These are phyloP conservation scores for Hylaeus anthracinus DNA, from an alignment of 1,140 invertebrate species.

Conservation along the genomic window DNA sequence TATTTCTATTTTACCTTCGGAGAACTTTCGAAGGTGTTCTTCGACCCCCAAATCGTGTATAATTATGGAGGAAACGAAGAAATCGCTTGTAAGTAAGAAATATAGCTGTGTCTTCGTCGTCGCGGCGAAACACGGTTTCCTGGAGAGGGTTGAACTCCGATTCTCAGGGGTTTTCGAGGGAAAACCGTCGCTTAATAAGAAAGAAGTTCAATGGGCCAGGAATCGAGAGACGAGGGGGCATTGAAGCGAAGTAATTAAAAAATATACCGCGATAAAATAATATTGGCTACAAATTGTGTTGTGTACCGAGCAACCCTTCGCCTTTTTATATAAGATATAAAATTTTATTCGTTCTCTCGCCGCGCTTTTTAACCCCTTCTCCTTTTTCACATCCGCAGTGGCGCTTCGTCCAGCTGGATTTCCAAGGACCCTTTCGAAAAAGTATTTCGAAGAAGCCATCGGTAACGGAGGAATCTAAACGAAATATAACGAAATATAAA, in stretches of 20 bases:
- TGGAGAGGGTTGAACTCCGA: constrained; percentile 75
- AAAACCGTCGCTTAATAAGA: constrained; percentile 75
- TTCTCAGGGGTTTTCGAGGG: constrained; percentile 68
- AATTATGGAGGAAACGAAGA: background rate
- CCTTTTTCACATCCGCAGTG: constrained; percentile 19
- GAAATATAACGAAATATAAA: no score
- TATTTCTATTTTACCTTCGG: background rate
- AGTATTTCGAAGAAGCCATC: no score
- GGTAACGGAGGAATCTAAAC: no score
- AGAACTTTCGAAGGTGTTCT: background rate
- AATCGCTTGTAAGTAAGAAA: constrained; percentile 40
- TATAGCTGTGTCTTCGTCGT: constrained; percentile 26
- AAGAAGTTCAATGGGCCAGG: constrained; percentile 58
- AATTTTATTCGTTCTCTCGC: constrained; percentile 63
- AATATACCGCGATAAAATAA: constrained; percentile 78
- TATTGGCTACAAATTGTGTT: constrained; percentile 79
- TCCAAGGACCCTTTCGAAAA: no score
- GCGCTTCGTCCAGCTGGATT: background rate
- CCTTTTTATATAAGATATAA: constrained; percentile 72
- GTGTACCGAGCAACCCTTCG: constrained; percentile 49
- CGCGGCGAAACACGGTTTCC: constrained; percentile 27
- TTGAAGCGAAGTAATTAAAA: constrained; percentile 77
- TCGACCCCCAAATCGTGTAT: background rate
- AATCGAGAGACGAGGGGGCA: constrained; percentile 64
- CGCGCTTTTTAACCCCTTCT: constrained; percentile 33